A percentile compares a stretch with the other conserved stretches of the same genome.
phyloP scores from a whole-genome alignment of 2,888 invertebrate species.

The Callyntrura sp. region DNA sequence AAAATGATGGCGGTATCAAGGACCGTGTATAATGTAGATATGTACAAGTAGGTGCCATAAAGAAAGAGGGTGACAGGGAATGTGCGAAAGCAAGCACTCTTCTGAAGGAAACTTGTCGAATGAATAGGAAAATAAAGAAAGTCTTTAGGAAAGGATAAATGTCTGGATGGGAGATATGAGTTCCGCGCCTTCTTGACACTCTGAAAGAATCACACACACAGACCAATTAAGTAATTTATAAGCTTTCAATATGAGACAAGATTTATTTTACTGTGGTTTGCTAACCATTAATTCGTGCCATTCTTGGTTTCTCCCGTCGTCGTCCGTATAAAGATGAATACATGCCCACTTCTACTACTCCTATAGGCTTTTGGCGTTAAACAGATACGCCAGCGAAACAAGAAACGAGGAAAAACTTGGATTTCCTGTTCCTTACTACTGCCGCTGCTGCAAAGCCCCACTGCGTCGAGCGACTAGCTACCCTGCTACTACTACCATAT shows the following conservation, averaged over 20 bases:
- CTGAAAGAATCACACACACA: slow-evolving; percentile 55
- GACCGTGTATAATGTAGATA: background rate
- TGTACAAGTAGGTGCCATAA: background rate
- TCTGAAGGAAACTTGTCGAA: background rate
- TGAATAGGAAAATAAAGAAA: slow-evolving; percentile 21
- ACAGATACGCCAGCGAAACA: background rate
- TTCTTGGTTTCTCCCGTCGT: background rate
- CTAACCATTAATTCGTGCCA: slow-evolving; percentile 68
- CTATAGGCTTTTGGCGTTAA: background rate
- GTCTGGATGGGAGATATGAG: slow-evolving; percentile 46
- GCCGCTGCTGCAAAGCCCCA: background rate
- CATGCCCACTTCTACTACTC: background rate
- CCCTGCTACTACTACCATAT: background rate
- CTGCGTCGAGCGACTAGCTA: background rate
- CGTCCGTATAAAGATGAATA: background rate
- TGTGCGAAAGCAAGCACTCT: background rate
- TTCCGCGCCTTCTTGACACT: slow-evolving; percentile 70
- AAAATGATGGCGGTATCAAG: slow-evolving; percentile 22
- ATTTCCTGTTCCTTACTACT: slow-evolving; percentile 36
- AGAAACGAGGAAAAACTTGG: slow-evolving; percentile 22
- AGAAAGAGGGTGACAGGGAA: background rate
- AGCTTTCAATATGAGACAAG: slow-evolving; percentile 74
- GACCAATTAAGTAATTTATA: slow-evolving; percentile 77
- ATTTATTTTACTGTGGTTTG: slow-evolving; percentile 69
- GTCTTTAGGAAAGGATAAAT: slow-evolving; percentile 60